These are phyloP conservation scores for Amphipyra tragopoginis DNA, from an alignment of 2,888 invertebrate species.

Conservation along the genomic window DNA sequence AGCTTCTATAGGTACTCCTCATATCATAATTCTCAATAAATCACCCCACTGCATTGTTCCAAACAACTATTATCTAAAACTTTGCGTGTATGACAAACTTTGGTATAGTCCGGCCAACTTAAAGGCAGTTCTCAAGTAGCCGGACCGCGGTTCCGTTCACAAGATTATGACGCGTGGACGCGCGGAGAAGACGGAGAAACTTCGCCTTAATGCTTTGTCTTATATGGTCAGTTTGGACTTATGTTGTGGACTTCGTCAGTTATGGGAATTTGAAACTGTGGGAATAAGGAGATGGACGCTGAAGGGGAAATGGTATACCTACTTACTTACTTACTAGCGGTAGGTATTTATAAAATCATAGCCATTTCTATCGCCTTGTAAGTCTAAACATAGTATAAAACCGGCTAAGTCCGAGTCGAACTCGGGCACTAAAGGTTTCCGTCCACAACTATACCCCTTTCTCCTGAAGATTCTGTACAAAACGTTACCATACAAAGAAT, in stretches of 20 bases:
- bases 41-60: constrained; percentile 45
- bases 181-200: constrained; percentile 50
- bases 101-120: constrained; percentile 57
- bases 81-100: constrained; percentile 54
- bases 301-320: too few species aligned
- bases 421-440: too few species aligned
- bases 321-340: too few species aligned
- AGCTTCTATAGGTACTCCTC: neutral
- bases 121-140: constrained; percentile 63
- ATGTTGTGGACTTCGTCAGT: constrained; percentile 5
- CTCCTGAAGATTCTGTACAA: too few species aligned
- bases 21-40: constrained; percentile 46
- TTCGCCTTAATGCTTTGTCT: constrained; percentile 64
- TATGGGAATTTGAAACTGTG: constrained; percentile 34
- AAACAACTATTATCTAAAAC: constrained; percentile 51
- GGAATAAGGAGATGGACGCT: neutral
- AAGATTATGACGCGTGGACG: constrained; percentile 69
- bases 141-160: constrained; percentile 62
- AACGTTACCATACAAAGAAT: too few species aligned
- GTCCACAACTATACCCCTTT: too few species aligned
- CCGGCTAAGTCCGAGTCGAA: too few species aligned
- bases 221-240: constrained; percentile 44
- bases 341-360: too few species aligned
- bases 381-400: too few species aligned
- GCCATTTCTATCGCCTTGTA: too few species aligned